A percentile compares a stretch with the other conserved stretches of the same genome.
These are phyloP conservation scores for Tachysurus vachellii DNA, from an alignment of 2,113 vertebrate species.

Conservation along the genomic window DNA sequence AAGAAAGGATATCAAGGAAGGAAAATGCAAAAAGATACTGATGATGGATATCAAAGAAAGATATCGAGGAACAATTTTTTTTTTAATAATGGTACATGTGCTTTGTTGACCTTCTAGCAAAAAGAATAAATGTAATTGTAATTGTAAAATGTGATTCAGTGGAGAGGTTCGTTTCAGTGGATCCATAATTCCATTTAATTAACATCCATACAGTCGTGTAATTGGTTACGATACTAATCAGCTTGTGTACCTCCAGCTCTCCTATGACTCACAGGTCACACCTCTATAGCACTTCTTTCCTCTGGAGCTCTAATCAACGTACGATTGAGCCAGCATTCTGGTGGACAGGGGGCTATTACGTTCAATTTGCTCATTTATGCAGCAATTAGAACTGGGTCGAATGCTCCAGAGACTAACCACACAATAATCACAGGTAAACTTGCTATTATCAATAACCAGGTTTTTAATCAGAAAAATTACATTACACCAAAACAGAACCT, in stretches of 20 bases:
- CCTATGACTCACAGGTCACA: not conserved
- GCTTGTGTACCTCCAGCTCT: not conserved
- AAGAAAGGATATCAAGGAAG: too few species aligned
- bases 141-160: not conserved
- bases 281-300: not conserved
- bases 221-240: not conserved
- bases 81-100: not conserved
- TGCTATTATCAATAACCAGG: not conserved
- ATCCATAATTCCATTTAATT: not conserved
- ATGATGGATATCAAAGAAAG: not conserved
- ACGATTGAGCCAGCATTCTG: not conserved
- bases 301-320: not conserved
- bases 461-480: not conserved
- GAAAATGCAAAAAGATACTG: too few species aligned
- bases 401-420: not conserved
- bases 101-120: not conserved
- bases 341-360: not conserved
- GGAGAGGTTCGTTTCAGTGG: not conserved
- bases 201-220: not conserved
- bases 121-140: too few species aligned
- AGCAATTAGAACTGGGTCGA: constrained; percentile 17
- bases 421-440: not conserved
- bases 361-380: constrained; percentile 27
- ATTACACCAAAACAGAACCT: not conserved
- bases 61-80: not conserved